Evolutionary conservation across 2,113 vertebrate genomes (phyloP), one percentile per base, ranked within the genome.

Genomic region (Theristicus caerulescens): DNA sequence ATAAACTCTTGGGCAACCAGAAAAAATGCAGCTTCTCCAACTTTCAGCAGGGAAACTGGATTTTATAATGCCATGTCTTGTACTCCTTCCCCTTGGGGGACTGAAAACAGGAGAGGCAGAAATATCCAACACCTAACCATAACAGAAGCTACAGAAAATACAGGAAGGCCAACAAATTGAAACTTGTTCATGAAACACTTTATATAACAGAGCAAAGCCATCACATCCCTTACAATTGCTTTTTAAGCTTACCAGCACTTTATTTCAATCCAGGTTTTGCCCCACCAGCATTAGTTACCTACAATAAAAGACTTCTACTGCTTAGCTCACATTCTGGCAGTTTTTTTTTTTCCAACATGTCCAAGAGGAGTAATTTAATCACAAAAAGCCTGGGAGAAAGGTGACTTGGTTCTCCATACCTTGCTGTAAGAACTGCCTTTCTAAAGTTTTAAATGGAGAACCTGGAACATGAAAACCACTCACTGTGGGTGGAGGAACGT

Each of bases 401-500:
- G 20, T 42, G 32, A 77, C 32, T 66, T 66, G 8, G 47, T 64
- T 88, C 12, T 40, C 67, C 6, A 9, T 24, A 66, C 12, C 19
- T 25, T 47, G 42, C 32, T n/a, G 3, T 32, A 93, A 95, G 47
- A 66, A 57, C 22, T 24, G n/a, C 52, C 46, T 65, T 69, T 62
- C 54, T 74, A 26, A 66, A 15, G 17, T 69, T 86, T 62, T 81
- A 85, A 89, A 34, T 11, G 44, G 44, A 92, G 49, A 81, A 51
- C 24, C 11, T 38, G 11, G 21, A 92, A 55, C 17, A 31, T 20
- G 8, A 70, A 78, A 83, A 80, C 44, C 31, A 58, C n/a, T 87
- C 4, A 3, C 44, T 22, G 6, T 0, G 4, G n/a, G 12, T 62
- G 18, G 27, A 84, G 57, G 17, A 90, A 66, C 2, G 0, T 55